phyloP scores from a whole-genome alignment of 2,797 vertebrate species.

The Sardinella longiceps region DNA sequence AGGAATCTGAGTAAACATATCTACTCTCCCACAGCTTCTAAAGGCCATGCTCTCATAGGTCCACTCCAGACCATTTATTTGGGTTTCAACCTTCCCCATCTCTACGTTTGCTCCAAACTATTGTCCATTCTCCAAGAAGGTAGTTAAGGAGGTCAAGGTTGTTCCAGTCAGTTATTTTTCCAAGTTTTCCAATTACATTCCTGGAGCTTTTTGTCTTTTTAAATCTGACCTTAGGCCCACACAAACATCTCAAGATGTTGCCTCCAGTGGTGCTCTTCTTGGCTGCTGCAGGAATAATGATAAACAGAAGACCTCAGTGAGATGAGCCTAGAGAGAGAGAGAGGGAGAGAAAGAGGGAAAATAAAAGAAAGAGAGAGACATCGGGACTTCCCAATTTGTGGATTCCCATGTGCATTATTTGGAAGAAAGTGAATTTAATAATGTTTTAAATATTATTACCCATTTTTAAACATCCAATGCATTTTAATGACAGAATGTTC shows the following conservation, averaged over 20 bases:
- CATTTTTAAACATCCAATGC: too few species aligned
- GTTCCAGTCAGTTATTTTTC: background rate
- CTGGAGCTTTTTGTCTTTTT: background rate
- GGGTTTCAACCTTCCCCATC: background rate
- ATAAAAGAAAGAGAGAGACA: background rate
- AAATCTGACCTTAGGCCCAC: background rate
- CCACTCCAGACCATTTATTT: background rate
- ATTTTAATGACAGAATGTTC: too few species aligned
- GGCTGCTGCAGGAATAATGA: background rate
- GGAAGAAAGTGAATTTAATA: too few species aligned
- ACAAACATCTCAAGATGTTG: constrained; percentile 8
- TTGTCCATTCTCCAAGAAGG: background rate
- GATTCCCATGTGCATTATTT: too few species aligned
- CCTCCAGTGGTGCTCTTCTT: background rate
- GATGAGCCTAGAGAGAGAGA: background rate
- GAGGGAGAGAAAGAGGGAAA: too few species aligned
- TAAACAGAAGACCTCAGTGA: background rate
- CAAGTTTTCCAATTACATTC: background rate
- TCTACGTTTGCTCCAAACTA: background rate
- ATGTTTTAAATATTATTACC: too few species aligned
- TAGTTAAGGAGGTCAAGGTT: background rate
- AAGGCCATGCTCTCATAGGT: background rate
- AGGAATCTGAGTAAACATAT: background rate
- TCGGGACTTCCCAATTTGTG: too few species aligned
- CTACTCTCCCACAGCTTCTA: background rate